Base-by-base conservation (phyloP, 2,113 vertebrate species). In the Cariama cristata region DNA sequence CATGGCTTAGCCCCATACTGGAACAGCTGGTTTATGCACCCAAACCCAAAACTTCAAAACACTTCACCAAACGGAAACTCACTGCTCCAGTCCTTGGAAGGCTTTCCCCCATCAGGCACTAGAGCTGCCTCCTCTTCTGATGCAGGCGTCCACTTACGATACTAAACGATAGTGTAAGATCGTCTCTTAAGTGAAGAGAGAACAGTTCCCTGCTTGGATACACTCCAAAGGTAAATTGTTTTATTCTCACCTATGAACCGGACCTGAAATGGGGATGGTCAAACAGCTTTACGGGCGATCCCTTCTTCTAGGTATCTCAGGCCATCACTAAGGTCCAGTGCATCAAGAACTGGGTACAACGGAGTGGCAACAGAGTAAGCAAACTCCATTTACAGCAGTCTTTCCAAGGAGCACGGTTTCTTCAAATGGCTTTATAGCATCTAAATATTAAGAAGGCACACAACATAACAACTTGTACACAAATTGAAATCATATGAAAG, bases 111-210 rank as follows among this genome's bases (percentile, higher is more conserved):
- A 14, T 4, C 24, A 35, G 68, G 53, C 33, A 49, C 24, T 55
- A 40, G 20, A 60, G n/a, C 21, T 58, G 50, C 14, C 32, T 45
- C 44, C 44, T 72, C 58, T 50, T 72, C 27, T 23, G 73, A 58
- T 30, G 20, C 1, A 1, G 42, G 27, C 3, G 0, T 52, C 64
- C 32, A 12, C 44, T 38, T 38, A 20, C 0, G 2, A 6, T 58
- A 20, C 38, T 12, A 49, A 33, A 56, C 8, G 40, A 27, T 53
- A 42, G 45, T 27, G 47, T 17, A 67, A 74, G 14, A 35, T 60
- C 0, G 0, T 53, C 23, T 53, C 66, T 59, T n/a, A 32, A n/a
- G 30, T 21, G 27, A 60, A 26, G 2, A 33, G 32, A 62, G 35
- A 75, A 56, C 12, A 23, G 23, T 59, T 83, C 50, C 38, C 14